phyloP scores from a whole-genome alignment of 2,113 vertebrate species.

The Andinoacara biseriatus region DNA sequence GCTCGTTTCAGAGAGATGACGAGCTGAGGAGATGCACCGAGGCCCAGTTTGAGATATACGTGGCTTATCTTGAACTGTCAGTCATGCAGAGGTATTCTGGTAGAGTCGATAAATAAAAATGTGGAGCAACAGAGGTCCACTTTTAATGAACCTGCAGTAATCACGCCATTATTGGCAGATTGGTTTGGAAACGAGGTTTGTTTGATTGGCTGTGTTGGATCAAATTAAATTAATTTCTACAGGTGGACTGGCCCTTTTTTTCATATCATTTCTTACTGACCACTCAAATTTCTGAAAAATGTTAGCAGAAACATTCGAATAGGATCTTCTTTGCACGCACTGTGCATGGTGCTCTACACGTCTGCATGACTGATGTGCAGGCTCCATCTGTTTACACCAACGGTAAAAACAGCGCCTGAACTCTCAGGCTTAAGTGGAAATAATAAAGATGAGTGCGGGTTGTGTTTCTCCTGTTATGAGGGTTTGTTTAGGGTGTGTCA shows the following conservation, averaged over 20 bases:
- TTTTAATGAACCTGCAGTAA: no score
- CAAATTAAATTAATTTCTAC: background rate
- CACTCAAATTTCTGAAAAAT: background rate
- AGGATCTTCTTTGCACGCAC: background rate
- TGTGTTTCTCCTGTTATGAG: slow-evolving; percentile 15
- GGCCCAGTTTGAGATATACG: no score
- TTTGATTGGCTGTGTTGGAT: background rate
- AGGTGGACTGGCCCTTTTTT: background rate
- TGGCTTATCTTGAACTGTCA: no score
- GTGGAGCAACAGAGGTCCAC: no score
- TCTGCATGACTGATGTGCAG: background rate
- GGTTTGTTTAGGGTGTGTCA: background rate
- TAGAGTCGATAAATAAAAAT: no score
- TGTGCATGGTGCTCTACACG: background rate
- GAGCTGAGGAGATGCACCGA: no score
- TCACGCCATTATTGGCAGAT: no score
- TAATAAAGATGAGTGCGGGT: background rate
- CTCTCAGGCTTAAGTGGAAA: background rate
- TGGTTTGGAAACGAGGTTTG: no score
- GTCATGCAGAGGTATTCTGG: no score
- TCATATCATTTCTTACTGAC: background rate
- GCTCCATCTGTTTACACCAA: background rate
- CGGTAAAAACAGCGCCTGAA: background rate
- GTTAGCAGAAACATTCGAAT: background rate
- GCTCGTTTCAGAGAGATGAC: no score